phyloP scores from a whole-genome alignment of 23 tunicate species.

The Ascidia mentula region DNA sequence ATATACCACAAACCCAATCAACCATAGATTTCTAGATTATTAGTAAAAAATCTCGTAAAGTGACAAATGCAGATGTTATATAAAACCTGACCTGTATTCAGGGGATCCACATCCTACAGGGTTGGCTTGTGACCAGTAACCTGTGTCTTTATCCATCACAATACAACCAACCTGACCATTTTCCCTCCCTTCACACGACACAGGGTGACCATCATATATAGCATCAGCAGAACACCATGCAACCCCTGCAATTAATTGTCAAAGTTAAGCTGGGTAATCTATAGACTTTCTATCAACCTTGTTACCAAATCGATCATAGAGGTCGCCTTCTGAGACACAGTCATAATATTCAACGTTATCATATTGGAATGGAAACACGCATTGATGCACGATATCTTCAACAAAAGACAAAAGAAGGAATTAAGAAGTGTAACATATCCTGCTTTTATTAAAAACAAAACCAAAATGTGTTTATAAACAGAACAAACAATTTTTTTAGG shows the following conservation, averaged over 20 bases:
- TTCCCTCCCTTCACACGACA: constrained; percentile 55
- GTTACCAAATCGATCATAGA: constrained; percentile 46
- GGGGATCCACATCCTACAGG: constrained; percentile 78
- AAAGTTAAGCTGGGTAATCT: neutral
- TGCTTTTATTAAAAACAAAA: no score
- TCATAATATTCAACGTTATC: constrained; percentile 64
- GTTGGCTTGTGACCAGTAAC: constrained; percentile 61
- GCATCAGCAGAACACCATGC: constrained; percentile 90
- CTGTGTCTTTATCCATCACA: constrained; percentile 58
- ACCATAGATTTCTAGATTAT: no score
- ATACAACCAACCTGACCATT: constrained; percentile 71
- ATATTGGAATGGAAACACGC: constrained; percentile 65
- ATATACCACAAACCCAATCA: no score
- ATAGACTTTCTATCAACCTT: no score
- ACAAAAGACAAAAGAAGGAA: neutral
- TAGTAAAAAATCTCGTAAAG: no score
- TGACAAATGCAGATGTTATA: no score
- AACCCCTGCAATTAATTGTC: constrained; percentile 7
- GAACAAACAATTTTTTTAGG: no score
- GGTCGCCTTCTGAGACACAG: constrained; percentile 45
- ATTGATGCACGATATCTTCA: constrained; percentile 56
- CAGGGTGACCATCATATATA: constrained; percentile 67
- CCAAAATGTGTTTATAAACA: no score
- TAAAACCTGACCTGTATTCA: constrained; percentile 53
- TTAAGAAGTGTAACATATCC: neutral